Evolutionary conservation across 2,797 vertebrate genomes (phyloP).

Genomic region (Scyliorhinus canicula): DNA sequence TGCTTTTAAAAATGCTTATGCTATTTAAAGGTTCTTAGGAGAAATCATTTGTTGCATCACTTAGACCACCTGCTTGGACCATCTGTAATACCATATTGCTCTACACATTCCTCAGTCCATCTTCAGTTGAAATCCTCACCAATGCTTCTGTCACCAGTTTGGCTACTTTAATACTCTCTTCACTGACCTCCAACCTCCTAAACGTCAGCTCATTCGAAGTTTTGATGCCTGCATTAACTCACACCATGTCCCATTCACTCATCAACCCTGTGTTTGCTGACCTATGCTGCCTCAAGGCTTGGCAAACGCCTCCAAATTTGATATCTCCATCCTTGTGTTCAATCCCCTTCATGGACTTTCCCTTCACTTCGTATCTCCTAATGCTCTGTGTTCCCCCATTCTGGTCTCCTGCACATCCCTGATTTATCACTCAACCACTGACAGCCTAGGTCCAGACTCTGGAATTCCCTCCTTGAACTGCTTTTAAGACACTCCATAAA

Average conservation of each 20-base stretch:
- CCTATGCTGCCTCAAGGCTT: not conserved
- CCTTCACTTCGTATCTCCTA: not conserved
- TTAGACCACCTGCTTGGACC: not conserved
- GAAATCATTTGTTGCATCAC: not conserved
- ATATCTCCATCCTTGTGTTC: not conserved
- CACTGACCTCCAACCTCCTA: not conserved
- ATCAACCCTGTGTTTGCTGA: not conserved
- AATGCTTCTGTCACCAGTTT: not conserved
- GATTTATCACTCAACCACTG: not conserved
- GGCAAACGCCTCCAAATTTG: not conserved
- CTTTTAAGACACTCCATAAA: not conserved
- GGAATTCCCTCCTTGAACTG: not conserved
- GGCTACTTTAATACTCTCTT: not conserved
- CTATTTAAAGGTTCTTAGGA: not conserved
- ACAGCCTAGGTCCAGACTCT: too few relatives aligned
- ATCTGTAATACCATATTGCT: not conserved
- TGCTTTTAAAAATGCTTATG: not conserved
- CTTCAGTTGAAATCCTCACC: not conserved
- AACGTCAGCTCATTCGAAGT: not conserved
- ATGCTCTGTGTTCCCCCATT: not conserved
- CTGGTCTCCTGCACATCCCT: not conserved
- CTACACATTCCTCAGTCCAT: not conserved
- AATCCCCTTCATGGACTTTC: too few relatives aligned
- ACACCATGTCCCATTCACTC: not conserved
- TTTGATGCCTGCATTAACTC: not conserved